A percentile compares a stretch with the other conserved stretches of the same genome.
Evolutionary conservation across 2,113 vertebrate genomes (phyloP).

Genomic region (Antechinus stuartii): DNA sequence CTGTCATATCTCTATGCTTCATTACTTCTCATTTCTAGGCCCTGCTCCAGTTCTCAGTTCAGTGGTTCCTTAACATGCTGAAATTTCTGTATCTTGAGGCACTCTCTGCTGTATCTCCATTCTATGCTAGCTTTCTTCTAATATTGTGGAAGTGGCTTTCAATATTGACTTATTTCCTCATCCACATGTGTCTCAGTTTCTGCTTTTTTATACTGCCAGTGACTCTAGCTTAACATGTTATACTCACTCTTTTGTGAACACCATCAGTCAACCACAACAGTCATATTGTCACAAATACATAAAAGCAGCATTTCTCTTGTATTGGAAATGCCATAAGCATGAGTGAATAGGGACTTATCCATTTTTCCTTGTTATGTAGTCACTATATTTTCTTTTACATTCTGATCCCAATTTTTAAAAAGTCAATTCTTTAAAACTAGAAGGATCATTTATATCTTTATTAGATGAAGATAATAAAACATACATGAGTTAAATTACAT

Average conservation of each 20-base stretch:
- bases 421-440: too few relatives aligned
- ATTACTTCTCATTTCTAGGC: background rate
- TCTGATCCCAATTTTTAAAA: background rate
- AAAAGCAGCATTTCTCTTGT: background rate
- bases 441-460: background rate
- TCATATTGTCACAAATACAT: background rate
- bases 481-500: background rate
- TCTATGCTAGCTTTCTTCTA: background rate
- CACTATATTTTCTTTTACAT: background rate
- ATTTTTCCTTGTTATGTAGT: background rate
- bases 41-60: background rate
- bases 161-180: background rate
- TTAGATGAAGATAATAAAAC: background rate
- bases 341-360: background rate
- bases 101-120: background rate
- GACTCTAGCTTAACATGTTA: background rate
- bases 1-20: background rate
- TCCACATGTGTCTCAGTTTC: background rate
- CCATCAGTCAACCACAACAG: background rate
- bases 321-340: background rate
- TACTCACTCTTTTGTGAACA: background rate
- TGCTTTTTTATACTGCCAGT: background rate
- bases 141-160: background rate
- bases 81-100: background rate
- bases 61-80: background rate